Evolutionary conservation across 2,888 invertebrate species (phyloP).

Genomic region (Thalpophila matura): DNA sequence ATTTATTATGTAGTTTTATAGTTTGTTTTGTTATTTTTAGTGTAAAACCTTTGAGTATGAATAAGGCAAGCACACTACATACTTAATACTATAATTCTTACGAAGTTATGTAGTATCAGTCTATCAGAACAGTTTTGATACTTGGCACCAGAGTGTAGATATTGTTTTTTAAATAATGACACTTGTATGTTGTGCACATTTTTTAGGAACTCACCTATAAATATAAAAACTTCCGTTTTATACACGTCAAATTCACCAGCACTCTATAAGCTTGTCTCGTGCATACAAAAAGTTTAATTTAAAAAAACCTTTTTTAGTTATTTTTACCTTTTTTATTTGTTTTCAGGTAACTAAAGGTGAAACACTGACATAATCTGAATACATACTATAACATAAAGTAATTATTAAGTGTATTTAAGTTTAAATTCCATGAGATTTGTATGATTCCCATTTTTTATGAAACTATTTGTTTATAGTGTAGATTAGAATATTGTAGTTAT

Average conservation of each 20-base stretch:
- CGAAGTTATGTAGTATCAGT: too few relatives aligned
- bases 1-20: slow-evolving; percentile 35
- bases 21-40: slow-evolving; percentile 3
- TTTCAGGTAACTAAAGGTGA: slow-evolving; percentile 96
- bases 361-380: slow-evolving; percentile 93
- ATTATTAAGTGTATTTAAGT: slow-evolving; percentile 47
- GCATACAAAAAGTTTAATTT: background rate
- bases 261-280: background rate
- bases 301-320: slow-evolving; percentile 27
- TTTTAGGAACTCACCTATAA: background rate
- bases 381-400: slow-evolving; percentile 39
- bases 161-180: too few relatives aligned
- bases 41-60: slow-evolving; percentile 29
- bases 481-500: slow-evolving; percentile 45
- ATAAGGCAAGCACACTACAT: slow-evolving; percentile 11
- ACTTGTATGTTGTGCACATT: too few relatives aligned
- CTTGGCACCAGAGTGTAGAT: too few relatives aligned
- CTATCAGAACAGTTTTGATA: too few relatives aligned
- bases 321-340: slow-evolving; percentile 58
- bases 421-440: slow-evolving; percentile 48
- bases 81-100: too few relatives aligned
- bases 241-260: background rate
- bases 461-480: slow-evolving; percentile 38
- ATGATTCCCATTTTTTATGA: slow-evolving; percentile 23
- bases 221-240: background rate